phyloP scores from a whole-genome alignment of 2,888 invertebrate genomes.

The Boloria selene region DNA sequence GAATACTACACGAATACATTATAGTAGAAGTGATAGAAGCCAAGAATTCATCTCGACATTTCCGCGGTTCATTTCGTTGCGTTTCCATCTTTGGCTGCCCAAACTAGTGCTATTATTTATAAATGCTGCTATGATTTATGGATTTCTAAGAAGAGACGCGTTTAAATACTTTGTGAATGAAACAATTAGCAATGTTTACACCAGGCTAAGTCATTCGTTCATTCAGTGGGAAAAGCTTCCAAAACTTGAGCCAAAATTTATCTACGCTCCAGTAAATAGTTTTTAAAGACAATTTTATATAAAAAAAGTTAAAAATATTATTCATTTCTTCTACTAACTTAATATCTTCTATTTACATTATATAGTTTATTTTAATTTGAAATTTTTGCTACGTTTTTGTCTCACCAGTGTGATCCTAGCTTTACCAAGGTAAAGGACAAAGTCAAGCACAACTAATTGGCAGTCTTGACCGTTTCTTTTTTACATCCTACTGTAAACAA shows the following conservation, averaged over 20 bases:
- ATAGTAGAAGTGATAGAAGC: slow-evolving; percentile 25
- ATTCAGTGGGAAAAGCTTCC: slow-evolving; percentile 3
- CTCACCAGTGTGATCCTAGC: too few species aligned
- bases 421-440: too few species aligned
- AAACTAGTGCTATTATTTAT: slow-evolving; percentile 2
- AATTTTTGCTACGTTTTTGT: too few species aligned
- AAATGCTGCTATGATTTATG: not conserved
- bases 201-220: not conserved
- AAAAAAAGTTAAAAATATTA: too few species aligned
- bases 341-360: too few species aligned
- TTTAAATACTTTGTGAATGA: slow-evolving; percentile 24
- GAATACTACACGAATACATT: slow-evolving; percentile 27
- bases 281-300: not conserved
- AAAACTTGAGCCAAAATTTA: not conserved
- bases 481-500: not conserved
- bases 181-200: slow-evolving; percentile 19
- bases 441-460: not conserved
- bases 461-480: not conserved
- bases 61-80: slow-evolving; percentile 21
- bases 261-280: not conserved
- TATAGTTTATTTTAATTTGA: too few species aligned
- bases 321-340: too few species aligned
- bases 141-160: slow-evolving; percentile 8
- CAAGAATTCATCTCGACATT: slow-evolving; percentile 29
- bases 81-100: slow-evolving; percentile 21